These are phyloP conservation scores for Pangasianodon hypophthalmus DNA, from an alignment of 2,113 vertebrate species.

Conservation along the genomic window DNA sequence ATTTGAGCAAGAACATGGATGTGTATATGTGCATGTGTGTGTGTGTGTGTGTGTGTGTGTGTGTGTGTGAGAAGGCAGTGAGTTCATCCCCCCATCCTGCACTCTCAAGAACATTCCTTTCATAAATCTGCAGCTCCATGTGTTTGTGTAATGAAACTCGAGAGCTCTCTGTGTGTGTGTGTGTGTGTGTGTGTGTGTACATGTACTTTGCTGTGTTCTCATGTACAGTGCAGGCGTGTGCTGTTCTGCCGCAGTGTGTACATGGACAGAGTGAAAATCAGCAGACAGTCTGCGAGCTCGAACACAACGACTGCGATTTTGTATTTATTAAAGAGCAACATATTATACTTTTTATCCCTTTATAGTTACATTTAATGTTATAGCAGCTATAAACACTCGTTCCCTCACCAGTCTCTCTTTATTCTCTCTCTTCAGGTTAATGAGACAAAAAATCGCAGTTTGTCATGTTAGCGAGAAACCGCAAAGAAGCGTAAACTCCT, in stretches of 20 bases:
- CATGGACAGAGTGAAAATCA: neutral
- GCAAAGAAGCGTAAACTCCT: neutral
- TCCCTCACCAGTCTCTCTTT: neutral
- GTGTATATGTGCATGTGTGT: constrained; percentile 31
- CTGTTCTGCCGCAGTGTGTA: neutral
- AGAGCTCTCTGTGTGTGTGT: constrained; percentile 62
- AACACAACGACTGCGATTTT: neutral
- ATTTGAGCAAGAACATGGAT: neutral
- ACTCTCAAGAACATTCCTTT: constrained; percentile 70
- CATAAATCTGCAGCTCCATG: constrained; percentile 64
- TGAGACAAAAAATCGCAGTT: neutral
- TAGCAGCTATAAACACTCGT: neutral
- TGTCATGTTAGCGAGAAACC: neutral
- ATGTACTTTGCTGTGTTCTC: neutral
- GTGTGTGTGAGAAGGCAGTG: constrained; percentile 45
- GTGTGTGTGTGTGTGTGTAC: constrained; percentile 22
- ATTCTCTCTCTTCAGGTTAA: neutral
- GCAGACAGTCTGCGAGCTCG: neutral
- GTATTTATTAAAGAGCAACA: neutral
- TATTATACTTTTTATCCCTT: neutral
- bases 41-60: constrained; percentile 50
- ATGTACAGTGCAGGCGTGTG: neutral
- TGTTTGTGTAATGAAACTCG: constrained; percentile 56
- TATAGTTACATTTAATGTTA: neutral
- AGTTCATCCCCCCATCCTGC: constrained; percentile 54